Evolutionary conservation across 2,888 invertebrate genomes (phyloP).

Genomic region (Nowickia ferox): DNA sequence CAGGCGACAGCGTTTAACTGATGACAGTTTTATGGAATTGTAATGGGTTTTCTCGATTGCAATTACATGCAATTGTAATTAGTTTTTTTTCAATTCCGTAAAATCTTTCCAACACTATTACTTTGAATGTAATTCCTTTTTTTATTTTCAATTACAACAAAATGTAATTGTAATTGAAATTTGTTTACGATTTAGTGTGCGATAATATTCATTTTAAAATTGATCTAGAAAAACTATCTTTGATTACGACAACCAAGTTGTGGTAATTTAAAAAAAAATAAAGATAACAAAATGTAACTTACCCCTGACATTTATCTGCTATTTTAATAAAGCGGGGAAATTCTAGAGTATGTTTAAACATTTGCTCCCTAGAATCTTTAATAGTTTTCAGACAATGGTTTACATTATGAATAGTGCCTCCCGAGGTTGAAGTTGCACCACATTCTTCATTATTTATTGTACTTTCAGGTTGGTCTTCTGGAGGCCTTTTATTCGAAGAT

Average conservation of each 20-base stretch:
- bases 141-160: too few relatives aligned
- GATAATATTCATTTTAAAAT: too few relatives aligned
- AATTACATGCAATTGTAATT: too few relatives aligned
- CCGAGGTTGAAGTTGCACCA: conserved; percentile 21
- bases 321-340: conserved; percentile 77
- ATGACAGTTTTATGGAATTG: too few relatives aligned
- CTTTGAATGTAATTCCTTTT: too few relatives aligned
- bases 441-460: conserved; percentile 76
- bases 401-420: conserved; percentile 69
- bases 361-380: conserved; percentile 73
- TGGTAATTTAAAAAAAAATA: background rate
- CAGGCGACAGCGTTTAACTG: too few relatives aligned
- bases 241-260: background rate
- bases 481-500: conserved; percentile 67
- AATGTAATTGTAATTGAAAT: too few relatives aligned
- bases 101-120: too few relatives aligned
- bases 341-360: conserved; percentile 75
- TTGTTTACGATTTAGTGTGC: too few relatives aligned
- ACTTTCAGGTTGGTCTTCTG: conserved; percentile 75
- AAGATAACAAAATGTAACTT: background rate
- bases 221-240: too few relatives aligned
- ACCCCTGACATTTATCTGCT: conserved; percentile 76
- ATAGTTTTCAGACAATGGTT: conserved; percentile 75
- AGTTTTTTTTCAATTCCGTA: too few relatives aligned
- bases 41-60: too few relatives aligned